Evolutionary conservation across 1,140 invertebrate species (phyloP).

Genomic region (Drosophila bocqueti): DNA sequence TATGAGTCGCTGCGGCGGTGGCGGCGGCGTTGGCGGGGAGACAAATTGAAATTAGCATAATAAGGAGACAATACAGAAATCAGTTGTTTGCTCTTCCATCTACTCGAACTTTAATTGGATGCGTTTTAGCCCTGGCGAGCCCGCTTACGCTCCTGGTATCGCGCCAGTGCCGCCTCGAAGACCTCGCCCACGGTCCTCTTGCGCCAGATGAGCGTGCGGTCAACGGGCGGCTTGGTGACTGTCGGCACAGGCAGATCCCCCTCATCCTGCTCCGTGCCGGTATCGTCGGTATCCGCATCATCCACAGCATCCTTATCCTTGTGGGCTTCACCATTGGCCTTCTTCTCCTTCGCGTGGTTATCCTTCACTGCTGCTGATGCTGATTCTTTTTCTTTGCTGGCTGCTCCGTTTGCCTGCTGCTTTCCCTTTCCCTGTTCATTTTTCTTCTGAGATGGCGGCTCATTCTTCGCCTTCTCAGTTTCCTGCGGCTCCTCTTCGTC

Average conservation of each 20-base stretch:
- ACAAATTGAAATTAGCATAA: conserved; percentile 66
- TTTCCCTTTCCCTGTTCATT: conserved; percentile 18
- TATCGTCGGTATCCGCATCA: conserved; percentile 7
- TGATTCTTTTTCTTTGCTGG: conserved; percentile 24
- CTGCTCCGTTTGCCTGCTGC: not conserved
- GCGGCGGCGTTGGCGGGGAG: not conserved
- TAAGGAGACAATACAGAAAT: conserved; percentile 47
- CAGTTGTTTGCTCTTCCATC: conserved; percentile 41
- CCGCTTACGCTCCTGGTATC: conserved; percentile 92
- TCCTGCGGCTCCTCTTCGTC: conserved; percentile 79
- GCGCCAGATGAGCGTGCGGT: conserved; percentile 91
- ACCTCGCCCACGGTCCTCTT: conserved; percentile 93
- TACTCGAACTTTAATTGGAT: conserved; percentile 17
- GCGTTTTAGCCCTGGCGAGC: conserved; percentile 69
- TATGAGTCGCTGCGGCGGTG: conserved; percentile 14
- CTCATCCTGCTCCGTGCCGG: conserved; percentile 9
- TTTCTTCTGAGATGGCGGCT: conserved; percentile 12
- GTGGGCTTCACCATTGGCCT: not conserved
- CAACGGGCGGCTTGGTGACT: conserved; percentile 34
- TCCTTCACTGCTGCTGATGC: not conserved
- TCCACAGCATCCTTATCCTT: conserved; percentile 17
- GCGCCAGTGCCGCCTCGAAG: conserved; percentile 92
- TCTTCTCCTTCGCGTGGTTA: not conserved
- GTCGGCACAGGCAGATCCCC: conserved; percentile 29
- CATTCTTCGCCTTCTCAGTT: not conserved